These are phyloP conservation scores for Trissoscelio sp. DNA, from an alignment of 2,888 invertebrate genomes.

Conservation along the genomic window DNA sequence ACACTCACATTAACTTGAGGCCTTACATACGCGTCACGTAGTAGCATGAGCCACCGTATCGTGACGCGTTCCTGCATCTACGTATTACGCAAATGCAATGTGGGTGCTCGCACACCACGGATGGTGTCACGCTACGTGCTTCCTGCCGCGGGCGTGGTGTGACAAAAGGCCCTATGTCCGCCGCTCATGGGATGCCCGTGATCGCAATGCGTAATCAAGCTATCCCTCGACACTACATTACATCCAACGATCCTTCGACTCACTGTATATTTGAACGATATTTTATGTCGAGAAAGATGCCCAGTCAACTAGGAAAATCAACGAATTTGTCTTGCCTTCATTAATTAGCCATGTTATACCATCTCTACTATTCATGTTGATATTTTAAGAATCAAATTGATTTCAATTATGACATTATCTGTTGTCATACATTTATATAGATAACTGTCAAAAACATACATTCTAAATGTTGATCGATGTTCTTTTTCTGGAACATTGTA, in stretches of 20 bases:
- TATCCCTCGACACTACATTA: conserved; percentile 59
- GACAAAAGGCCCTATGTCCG: conserved; percentile 70
- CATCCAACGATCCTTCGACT: conserved; percentile 52
- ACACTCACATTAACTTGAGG: conserved; percentile 68
- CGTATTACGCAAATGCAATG: conserved; percentile 82
- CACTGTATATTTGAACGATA: conserved; percentile 21
- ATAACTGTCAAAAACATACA: too few relatives aligned
- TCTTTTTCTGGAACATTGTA: neutral
- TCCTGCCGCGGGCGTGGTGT: conserved; percentile 80
- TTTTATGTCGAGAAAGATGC: conserved; percentile 33
- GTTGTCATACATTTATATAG: too few relatives aligned
- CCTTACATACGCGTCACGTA: conserved; percentile 78
- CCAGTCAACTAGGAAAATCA: conserved; percentile 30
- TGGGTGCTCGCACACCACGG: conserved; percentile 81
- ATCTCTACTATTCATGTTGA: neutral
- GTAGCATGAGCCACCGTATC: conserved; percentile 78
- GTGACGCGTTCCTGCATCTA: conserved; percentile 74
- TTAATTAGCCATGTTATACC: conserved; percentile 12
- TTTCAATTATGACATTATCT: too few relatives aligned
- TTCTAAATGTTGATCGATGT: neutral
- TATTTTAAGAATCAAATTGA: neutral
- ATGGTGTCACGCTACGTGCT: conserved; percentile 82
- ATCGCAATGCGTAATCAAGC: conserved; percentile 71
- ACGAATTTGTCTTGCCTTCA: conserved; percentile 25
- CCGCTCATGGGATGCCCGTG: conserved; percentile 70